phyloP scores from a whole-genome alignment of 2,113 vertebrate species.

The Psilopogon haemacephalus region DNA sequence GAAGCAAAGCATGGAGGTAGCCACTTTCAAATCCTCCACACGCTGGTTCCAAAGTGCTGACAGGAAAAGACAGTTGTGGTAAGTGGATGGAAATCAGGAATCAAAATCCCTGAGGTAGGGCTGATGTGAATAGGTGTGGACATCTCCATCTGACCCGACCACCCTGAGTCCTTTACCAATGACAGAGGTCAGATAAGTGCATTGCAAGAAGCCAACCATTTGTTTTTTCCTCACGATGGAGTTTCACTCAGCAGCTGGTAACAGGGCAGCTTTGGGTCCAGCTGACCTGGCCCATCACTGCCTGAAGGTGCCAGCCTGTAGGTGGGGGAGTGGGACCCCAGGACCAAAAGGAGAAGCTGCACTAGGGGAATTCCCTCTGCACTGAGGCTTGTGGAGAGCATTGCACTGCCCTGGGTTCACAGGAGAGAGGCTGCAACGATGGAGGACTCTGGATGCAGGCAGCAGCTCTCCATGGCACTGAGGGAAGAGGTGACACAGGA shows the following conservation, averaged over 20 bases:
- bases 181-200: background rate
- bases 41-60: background rate
- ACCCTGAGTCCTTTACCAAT: background rate
- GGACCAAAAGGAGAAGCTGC: background rate
- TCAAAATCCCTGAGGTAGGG: background rate
- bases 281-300: background rate
- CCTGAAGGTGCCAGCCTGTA: no score
- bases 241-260: background rate
- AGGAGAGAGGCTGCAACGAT: fast-evolving
- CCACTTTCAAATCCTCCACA: fast-evolving
- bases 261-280: background rate
- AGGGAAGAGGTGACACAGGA: background rate
- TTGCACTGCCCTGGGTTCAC: fast-evolving
- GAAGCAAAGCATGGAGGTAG: background rate
- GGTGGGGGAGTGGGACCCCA: background rate
- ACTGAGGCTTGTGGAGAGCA: background rate
- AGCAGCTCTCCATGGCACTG: background rate
- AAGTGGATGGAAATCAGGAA: background rate
- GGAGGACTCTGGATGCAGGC: background rate
- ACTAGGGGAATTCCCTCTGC: fast-evolving
- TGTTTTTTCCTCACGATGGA: background rate
- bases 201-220: background rate
- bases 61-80: background rate
- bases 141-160: background rate
- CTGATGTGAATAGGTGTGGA: background rate